A percentile compares a stretch with the other conserved stretches of the same genome.
Conservation (phyloP, 1,140 invertebrate genomes). For the Hylaeus volcanicus region DNA sequence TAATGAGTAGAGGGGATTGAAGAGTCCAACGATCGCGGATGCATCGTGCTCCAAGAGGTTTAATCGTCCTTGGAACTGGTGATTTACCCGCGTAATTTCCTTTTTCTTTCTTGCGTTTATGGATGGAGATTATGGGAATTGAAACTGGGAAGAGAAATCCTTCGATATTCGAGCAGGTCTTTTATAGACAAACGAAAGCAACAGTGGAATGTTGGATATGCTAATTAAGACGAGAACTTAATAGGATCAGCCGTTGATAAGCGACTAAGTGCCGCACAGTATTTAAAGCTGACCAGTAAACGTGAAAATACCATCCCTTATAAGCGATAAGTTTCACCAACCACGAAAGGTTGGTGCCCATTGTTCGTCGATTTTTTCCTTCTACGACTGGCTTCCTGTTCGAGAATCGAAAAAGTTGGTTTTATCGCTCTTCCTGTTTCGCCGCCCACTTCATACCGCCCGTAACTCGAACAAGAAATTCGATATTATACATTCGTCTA, state of each 20-base stretch:
- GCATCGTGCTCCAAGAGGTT: not conserved
- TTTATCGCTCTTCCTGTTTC: not conserved
- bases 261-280: too few relatives aligned
- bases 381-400: not conserved
- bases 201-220: too few relatives aligned
- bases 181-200: too few relatives aligned
- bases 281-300: too few relatives aligned
- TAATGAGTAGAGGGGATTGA: not conserved
- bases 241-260: too few relatives aligned
- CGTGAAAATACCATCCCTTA: too few relatives aligned
- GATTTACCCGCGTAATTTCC: not conserved
- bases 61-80: conserved; percentile 3
- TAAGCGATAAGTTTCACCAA: too few relatives aligned
- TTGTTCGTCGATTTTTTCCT: not conserved
- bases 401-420: not conserved
- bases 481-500: not conserved
- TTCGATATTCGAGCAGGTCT: not conserved
- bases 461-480: not conserved
- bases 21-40: not conserved
- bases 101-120: not conserved
- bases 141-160: not conserved
- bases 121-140: not conserved
- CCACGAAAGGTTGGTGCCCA: not conserved
- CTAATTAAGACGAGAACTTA: too few relatives aligned
- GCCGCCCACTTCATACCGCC: not conserved